Conservation (phyloP, 2,113 vertebrate species). For the Piliocolobus tephrosceles region DNA sequence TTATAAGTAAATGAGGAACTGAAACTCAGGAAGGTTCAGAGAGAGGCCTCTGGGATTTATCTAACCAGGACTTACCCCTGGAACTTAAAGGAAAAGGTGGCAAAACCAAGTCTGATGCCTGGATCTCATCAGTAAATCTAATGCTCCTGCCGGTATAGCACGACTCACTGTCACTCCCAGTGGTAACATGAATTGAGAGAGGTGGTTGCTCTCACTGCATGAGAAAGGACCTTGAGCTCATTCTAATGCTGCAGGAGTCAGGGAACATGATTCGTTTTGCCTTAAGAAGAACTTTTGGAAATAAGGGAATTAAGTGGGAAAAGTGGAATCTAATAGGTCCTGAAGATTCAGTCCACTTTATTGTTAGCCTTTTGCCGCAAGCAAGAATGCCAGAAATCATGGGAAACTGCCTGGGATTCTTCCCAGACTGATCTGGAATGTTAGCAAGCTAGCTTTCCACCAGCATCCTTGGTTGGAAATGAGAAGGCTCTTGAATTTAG, state of each 20-base stretch:
- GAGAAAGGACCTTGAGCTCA: background rate
- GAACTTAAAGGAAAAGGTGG: background rate
- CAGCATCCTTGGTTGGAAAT: background rate
- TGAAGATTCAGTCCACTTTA: background rate
- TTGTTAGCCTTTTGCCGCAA: background rate
- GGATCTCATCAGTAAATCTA: background rate
- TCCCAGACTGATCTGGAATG: background rate
- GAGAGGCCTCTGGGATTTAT: background rate
- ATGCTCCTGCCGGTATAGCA: fast-evolving
- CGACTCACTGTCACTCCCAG: background rate
- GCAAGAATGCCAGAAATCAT: background rate
- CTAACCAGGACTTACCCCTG: no score
- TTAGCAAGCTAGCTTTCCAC: background rate
- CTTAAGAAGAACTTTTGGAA: background rate
- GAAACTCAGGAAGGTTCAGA: background rate
- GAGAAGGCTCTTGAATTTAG: background rate
- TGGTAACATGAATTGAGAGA: fast-evolving
- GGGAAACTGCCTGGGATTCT: no score
- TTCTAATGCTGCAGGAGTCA: background rate
- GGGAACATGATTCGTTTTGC: background rate
- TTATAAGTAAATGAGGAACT: background rate
- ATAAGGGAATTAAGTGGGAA: background rate
- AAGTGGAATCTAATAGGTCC: background rate
- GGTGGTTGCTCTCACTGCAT: background rate
- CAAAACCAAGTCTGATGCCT: no score